These are phyloP conservation scores for Aradus depressus DNA, from an alignment of 2,888 invertebrate species.

Conservation along the genomic window DNA sequence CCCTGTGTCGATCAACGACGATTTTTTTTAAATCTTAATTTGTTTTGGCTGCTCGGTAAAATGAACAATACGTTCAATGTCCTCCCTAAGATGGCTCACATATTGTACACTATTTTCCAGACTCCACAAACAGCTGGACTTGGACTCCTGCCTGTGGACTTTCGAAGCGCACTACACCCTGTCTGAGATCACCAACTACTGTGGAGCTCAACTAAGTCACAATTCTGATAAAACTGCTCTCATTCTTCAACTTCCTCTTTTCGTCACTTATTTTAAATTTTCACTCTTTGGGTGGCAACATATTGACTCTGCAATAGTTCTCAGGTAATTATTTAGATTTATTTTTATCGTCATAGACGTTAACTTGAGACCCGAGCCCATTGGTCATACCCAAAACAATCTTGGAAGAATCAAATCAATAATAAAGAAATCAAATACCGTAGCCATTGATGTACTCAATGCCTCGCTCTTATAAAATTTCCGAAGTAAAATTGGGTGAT, in stretches of 20 bases:
- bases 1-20: too few species aligned
- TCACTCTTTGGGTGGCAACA: conserved; percentile 22
- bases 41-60: too few species aligned
- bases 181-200: conserved; percentile 14
- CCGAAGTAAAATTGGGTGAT: too few species aligned
- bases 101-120: conserved; percentile 5
- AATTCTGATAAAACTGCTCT: conserved; percentile 18
- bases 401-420: too few species aligned
- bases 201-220: conserved; percentile 18
- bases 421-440: too few species aligned
- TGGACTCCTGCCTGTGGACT: conserved; percentile 21
- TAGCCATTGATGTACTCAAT: too few species aligned
- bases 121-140: conserved; percentile 18
- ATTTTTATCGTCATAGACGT: not conserved
- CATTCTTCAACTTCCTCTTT: conserved; percentile 19
- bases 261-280: conserved; percentile 17
- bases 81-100: not conserved
- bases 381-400: too few species aligned
- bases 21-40: too few species aligned
- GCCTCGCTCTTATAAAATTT: too few species aligned
- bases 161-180: conserved; percentile 20
- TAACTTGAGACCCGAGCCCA: too few species aligned
- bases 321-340: conserved; percentile 14
- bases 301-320: conserved; percentile 18
- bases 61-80: too few species aligned